These are phyloP conservation scores for Podarcis raffonei DNA, from an alignment of 2,113 vertebrate species.

Conservation along the genomic window DNA sequence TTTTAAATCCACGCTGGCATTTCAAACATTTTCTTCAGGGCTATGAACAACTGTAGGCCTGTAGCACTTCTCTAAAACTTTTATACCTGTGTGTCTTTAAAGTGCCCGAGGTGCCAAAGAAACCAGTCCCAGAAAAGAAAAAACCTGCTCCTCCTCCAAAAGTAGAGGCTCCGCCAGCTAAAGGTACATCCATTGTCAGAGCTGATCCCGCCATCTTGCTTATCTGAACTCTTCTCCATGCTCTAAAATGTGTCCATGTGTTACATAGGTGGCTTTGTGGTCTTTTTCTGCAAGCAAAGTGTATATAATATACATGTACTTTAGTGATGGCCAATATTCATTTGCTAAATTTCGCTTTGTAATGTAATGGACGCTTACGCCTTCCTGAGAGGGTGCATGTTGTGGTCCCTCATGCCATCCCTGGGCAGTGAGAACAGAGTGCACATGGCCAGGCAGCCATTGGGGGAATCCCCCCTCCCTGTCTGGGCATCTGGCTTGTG, in stretches of 20 bases:
- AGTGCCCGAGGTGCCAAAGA: conserved; percentile 77
- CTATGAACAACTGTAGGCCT: conserved; percentile 5
- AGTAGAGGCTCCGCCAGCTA: conserved; percentile 71
- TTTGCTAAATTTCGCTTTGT: not conserved
- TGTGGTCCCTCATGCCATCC: no score
- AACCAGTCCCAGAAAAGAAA: conserved; percentile 73
- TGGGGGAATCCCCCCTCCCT: no score
- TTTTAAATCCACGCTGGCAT: not conserved
- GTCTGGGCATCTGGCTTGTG: no score
- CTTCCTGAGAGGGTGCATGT: no score
- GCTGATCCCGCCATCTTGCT: conserved; percentile 13
- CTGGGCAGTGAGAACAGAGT: no score
- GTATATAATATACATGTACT: not conserved
- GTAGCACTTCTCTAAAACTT: conserved; percentile 36
- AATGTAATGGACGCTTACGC: not conserved
- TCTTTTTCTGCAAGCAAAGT: not conserved
- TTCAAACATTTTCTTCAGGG: conserved; percentile 12
- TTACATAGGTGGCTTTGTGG: not conserved
- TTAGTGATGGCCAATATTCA: not conserved
- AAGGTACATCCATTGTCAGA: conserved; percentile 70
- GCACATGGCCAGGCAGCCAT: no score
- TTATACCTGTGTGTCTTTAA: conserved; percentile 65
- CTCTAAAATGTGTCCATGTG: conserved; percentile 6
- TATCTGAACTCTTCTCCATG: conserved; percentile 18
- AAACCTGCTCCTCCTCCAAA: conserved; percentile 71